Percentiles rank a stretch among this genome's conserved stretches.
Conservation (phyloP, 35 echinoderm and acorn worm genomes). For the Lytechinus pictus region DNA sequence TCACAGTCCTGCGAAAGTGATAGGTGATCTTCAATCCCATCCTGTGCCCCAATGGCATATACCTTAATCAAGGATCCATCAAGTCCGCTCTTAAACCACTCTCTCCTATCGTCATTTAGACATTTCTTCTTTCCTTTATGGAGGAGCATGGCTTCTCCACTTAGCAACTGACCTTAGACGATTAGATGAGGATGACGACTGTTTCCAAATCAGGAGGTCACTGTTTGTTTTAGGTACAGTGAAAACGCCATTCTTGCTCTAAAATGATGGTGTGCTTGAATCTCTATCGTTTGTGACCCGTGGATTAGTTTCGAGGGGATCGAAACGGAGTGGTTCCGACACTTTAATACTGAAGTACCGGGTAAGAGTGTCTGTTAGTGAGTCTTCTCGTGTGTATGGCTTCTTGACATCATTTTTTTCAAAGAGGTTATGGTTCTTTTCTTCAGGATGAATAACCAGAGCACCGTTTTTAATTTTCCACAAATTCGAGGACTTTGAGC, state of each 20-base stretch:
- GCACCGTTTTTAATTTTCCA: neutral
- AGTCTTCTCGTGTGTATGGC: neutral
- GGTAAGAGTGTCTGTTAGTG: neutral
- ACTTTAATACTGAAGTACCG: neutral
- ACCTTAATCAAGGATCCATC: neutral
- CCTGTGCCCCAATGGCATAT: neutral
- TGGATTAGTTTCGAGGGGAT: neutral
- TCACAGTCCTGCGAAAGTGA: no score
- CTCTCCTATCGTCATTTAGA: neutral
- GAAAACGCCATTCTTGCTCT: neutral
- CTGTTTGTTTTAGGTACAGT: neutral
- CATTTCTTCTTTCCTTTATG: neutral
- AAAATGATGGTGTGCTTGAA: neutral
- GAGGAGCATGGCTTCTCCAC: neutral
- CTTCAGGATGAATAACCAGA: neutral
- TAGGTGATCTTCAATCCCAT: neutral
- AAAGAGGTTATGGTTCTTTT: neutral
- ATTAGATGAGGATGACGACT: neutral
- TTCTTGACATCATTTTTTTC: neutral
- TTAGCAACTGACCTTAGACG: conserved; percentile 9
- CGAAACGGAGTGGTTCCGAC: neutral
- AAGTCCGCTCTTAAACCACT: neutral
- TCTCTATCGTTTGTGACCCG: neutral
- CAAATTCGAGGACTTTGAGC: no score
- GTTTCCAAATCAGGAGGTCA: neutral